These are phyloP conservation scores for Lepidocolaptes lacrymiger DNA, from an alignment of 2,797 vertebrate genomes.

Conservation along the genomic window DNA sequence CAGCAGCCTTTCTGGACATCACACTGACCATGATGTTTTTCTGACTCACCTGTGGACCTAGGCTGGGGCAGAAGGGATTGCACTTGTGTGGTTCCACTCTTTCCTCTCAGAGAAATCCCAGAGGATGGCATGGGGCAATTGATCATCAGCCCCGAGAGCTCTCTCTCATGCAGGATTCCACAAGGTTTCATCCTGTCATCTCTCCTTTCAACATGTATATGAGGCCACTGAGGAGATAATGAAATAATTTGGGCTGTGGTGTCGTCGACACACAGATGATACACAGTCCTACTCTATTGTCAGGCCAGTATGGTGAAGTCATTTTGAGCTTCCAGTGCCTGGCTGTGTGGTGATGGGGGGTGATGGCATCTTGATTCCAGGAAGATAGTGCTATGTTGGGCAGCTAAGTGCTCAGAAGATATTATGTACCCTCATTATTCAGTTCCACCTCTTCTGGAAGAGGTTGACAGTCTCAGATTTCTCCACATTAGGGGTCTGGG, in stretches of 20 bases:
- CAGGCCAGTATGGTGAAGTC: constrained; percentile 49
- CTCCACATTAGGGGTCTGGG: background rate
- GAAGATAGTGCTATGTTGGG: background rate
- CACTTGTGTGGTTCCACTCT: constrained; percentile 74
- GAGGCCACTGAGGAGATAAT: constrained; percentile 76
- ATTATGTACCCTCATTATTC: background rate
- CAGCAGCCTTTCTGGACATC: constrained; percentile 41
- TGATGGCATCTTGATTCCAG: background rate
- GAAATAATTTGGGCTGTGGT: constrained; percentile 74
- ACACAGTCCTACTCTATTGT: constrained; percentile 45
- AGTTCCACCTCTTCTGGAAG: background rate
- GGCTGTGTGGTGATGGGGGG: background rate
- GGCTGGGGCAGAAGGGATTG: constrained; percentile 72
- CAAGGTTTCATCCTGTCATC: constrained; percentile 75
- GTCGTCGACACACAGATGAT: constrained; percentile 43
- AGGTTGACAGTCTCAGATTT: background rate
- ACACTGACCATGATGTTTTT: constrained; percentile 40
- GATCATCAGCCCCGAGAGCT: constrained; percentile 71
- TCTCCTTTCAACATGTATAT: constrained; percentile 75
- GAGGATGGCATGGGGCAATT: constrained; percentile 71
- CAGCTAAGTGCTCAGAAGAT: background rate
- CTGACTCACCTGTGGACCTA: constrained; percentile 77
- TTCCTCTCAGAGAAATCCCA: constrained; percentile 72
- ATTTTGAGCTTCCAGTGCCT: constrained; percentile 30
- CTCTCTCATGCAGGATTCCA: constrained; percentile 70